Percentiles rank a stretch among this genome's conserved stretches.
These are phyloP conservation scores for Hirtodrosophila cameraria DNA, from an alignment of 2,888 invertebrate genomes.

Conservation along the genomic window DNA sequence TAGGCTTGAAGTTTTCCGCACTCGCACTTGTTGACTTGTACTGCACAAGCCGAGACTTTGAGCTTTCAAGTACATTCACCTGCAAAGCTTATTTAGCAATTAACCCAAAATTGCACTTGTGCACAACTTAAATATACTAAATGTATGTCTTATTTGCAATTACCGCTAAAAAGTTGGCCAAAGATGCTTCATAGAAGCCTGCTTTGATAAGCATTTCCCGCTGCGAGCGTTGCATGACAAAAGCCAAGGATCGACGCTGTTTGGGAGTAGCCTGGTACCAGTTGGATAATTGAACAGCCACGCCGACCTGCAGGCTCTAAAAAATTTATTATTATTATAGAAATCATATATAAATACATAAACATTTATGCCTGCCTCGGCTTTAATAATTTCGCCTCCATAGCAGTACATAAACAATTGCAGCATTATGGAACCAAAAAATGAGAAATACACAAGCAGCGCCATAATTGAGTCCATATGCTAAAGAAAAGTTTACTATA, in stretches of 20 bases:
- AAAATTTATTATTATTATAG: neutral
- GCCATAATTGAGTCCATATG: conserved; percentile 69
- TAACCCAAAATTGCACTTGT: too few relatives aligned
- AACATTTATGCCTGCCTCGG: conserved; percentile 64
- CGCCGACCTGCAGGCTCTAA: conserved; percentile 76
- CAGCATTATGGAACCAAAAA: conserved; percentile 78
- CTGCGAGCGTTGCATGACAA: conserved; percentile 78
- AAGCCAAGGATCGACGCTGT: conserved; percentile 66
- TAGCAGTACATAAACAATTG: conserved; percentile 82
- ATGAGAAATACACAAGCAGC: conserved; percentile 70
- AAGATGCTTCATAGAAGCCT: conserved; percentile 81
- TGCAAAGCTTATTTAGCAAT: too few relatives aligned
- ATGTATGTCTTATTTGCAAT: conserved; percentile 14
- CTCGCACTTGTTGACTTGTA: too few relatives aligned
- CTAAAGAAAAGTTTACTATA: conserved; percentile 44
- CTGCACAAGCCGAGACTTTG: too few relatives aligned
- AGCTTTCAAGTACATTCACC: too few relatives aligned
- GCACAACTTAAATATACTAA: too few relatives aligned
- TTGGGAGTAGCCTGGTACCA: conserved; percentile 78
- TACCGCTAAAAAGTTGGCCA: conserved; percentile 81
- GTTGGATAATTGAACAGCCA: conserved; percentile 73
- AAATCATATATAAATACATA: neutral
- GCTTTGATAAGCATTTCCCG: conserved; percentile 75
- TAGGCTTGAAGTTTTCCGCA: too few relatives aligned
- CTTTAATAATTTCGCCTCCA: conserved; percentile 81